Conservation (phyloP, 2,888 invertebrate species). For the Syrista parreyssii region DNA sequence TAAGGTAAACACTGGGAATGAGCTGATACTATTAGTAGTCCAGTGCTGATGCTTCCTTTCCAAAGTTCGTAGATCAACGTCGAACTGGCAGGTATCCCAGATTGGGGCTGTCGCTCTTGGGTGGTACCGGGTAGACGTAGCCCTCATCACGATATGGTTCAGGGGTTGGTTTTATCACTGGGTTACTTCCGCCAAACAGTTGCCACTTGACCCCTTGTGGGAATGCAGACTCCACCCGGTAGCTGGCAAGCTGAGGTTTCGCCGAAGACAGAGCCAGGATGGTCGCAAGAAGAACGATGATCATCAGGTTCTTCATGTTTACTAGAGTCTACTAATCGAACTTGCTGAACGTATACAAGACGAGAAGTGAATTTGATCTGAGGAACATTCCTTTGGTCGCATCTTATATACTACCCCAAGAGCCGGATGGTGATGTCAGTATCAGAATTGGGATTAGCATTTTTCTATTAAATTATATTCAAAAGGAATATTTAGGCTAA, state of each 20-base stretch:
- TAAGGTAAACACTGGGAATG: too few relatives aligned
- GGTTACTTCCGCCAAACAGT: background rate
- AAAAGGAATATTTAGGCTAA: background rate
- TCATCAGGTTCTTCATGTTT: background rate
- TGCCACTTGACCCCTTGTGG: background rate
- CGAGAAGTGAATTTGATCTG: background rate
- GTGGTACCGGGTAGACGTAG: background rate
- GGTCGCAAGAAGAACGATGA: background rate
- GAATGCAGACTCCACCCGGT: background rate
- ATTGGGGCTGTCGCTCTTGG: background rate
- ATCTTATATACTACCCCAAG: background rate
- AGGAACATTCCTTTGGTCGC: background rate
- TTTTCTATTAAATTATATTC: background rate
- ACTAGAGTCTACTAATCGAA: background rate
- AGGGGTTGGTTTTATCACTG: background rate
- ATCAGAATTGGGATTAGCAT: background rate
- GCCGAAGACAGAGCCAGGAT: background rate
- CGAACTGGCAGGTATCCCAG: background rate
- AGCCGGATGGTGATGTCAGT: background rate
- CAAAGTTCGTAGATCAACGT: background rate
- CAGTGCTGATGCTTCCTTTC: too few relatives aligned
- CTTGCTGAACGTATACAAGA: background rate
- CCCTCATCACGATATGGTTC: background rate
- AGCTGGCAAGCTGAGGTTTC: background rate
- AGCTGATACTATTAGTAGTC: too few relatives aligned